Evolutionary conservation across 2,888 invertebrate genomes (phyloP).

Genomic region (Lasiommata megera): DNA sequence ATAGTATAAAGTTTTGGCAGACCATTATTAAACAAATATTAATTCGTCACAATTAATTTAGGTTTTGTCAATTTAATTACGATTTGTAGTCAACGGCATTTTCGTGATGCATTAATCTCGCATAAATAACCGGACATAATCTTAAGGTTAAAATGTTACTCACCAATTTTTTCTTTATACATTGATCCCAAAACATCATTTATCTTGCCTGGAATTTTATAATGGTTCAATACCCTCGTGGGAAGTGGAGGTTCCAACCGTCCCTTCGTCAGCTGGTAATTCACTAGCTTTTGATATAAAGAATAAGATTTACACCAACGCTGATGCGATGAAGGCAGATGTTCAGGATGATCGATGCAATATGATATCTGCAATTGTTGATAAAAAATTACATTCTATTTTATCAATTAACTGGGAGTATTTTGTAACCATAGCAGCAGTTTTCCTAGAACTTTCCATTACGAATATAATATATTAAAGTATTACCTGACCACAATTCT

Average conservation of each 20-base stretch:
- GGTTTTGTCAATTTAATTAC: too few relatives aligned
- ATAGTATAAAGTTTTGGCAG: too few relatives aligned
- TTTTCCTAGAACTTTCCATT: too few relatives aligned
- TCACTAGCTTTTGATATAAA: conserved; percentile 82
- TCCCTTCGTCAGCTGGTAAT: conserved; percentile 81
- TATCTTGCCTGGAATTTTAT: conserved; percentile 64
- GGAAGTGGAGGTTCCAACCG: conserved; percentile 82
- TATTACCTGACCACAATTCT: conserved; percentile 79
- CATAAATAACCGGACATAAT: too few relatives aligned
- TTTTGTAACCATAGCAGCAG: too few relatives aligned
- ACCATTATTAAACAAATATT: too few relatives aligned
- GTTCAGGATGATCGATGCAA: conserved; percentile 73
- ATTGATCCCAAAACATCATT: conserved; percentile 71
- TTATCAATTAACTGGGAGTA: too few relatives aligned
- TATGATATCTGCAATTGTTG: conserved; percentile 71
- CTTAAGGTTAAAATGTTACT: conserved; percentile 31
- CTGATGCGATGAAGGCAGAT: conserved; percentile 74
- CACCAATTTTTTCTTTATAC: conserved; percentile 70
- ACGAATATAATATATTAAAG: not conserved
- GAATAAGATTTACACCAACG: conserved; percentile 84
- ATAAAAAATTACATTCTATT: too few relatives aligned
- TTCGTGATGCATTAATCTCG: too few relatives aligned
- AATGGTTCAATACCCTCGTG: conserved; percentile 56
- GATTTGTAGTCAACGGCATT: too few relatives aligned
- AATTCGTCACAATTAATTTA: too few relatives aligned